phyloP scores from a whole-genome alignment of 2,888 invertebrate genomes.

The Drosophila colorata region DNA sequence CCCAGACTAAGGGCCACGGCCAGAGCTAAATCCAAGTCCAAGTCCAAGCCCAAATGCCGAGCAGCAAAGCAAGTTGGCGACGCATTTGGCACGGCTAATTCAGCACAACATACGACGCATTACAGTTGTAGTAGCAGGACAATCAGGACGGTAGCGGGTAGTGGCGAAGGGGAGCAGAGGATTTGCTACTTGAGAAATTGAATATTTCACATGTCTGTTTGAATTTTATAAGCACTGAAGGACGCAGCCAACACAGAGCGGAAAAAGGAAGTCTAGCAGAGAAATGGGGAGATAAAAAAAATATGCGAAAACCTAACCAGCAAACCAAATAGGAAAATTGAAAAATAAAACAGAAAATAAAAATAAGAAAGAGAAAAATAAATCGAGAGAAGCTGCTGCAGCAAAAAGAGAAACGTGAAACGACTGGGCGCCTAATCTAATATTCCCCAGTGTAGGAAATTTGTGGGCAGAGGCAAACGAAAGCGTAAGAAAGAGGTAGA shows the following conservation, averaged over 20 bases:
- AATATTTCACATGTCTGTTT: slow-evolving; percentile 75
- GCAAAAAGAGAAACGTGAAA: slow-evolving; percentile 35
- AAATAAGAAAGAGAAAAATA: slow-evolving; percentile 31
- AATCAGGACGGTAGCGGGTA: slow-evolving; percentile 16
- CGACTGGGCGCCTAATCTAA: slow-evolving; percentile 69
- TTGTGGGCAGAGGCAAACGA: slow-evolving; percentile 55
- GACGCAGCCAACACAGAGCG: slow-evolving; percentile 36
- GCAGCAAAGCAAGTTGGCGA: slow-evolving; percentile 48
- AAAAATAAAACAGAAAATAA: slow-evolving; percentile 52
- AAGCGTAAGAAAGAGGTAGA: slow-evolving; percentile 24
- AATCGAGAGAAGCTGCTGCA: slow-evolving; percentile 52
- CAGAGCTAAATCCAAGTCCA: neutral
- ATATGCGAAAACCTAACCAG: slow-evolving; percentile 50
- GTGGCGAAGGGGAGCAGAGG: slow-evolving; percentile 18
- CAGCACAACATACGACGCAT: slow-evolving; percentile 59
- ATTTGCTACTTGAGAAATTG: slow-evolving; percentile 70
- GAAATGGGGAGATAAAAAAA: slow-evolving; percentile 22
- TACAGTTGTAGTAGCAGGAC: slow-evolving; percentile 35
- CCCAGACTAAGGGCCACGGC: slow-evolving; percentile 1
- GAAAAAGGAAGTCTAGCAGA: slow-evolving; percentile 55
- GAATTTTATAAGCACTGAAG: slow-evolving; percentile 64
- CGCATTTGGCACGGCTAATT: slow-evolving; percentile 66
- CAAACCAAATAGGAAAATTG: slow-evolving; percentile 70
- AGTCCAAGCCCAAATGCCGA: neutral
- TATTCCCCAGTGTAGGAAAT: slow-evolving; percentile 72